Evolutionary conservation across 23 tunicate genomes (phyloP).

Genomic region (Diplosoma virens): DNA sequence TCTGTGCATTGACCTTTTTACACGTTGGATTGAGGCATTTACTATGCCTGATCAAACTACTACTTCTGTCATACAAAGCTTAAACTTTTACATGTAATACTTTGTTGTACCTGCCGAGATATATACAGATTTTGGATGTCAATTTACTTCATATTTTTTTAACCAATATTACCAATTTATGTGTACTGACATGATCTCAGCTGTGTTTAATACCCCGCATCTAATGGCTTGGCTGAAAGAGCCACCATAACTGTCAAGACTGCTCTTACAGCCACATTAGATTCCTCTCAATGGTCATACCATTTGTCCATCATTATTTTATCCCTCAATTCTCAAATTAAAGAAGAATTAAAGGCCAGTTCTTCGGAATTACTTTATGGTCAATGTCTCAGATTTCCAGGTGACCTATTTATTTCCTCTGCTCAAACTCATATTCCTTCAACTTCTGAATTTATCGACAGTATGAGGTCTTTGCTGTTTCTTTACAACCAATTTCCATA

Average conservation of each 20-base stretch:
- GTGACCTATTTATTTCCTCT: not conserved
- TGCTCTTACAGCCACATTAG: not conserved
- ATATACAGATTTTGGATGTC: not conserved
- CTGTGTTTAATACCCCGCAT: not conserved
- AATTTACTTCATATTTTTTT: not conserved
- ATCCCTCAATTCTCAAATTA: not conserved
- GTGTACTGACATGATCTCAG: not conserved
- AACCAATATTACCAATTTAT: not conserved
- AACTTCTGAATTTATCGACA: not conserved
- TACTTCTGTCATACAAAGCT: not conserved
- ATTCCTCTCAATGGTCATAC: not conserved
- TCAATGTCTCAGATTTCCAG: not conserved
- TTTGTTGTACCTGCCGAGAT: not conserved
- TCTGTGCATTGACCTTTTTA: not conserved
- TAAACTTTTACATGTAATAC: not conserved
- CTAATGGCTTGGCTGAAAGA: slow-evolving; percentile 1
- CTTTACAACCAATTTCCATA: not conserved
- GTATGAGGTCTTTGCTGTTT: not conserved
- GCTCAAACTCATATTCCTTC: not conserved
- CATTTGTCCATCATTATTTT: not conserved
- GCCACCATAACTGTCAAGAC: not conserved
- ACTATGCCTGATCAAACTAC: not conserved
- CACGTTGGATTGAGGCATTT: not conserved
- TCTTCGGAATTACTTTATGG: not conserved
- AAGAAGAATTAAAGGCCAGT: not conserved